A percentile compares a stretch with the other conserved stretches of the same genome.
phyloP scores from a whole-genome alignment of 1,140 invertebrate genomes.

The Cotesia vestalis region DNA sequence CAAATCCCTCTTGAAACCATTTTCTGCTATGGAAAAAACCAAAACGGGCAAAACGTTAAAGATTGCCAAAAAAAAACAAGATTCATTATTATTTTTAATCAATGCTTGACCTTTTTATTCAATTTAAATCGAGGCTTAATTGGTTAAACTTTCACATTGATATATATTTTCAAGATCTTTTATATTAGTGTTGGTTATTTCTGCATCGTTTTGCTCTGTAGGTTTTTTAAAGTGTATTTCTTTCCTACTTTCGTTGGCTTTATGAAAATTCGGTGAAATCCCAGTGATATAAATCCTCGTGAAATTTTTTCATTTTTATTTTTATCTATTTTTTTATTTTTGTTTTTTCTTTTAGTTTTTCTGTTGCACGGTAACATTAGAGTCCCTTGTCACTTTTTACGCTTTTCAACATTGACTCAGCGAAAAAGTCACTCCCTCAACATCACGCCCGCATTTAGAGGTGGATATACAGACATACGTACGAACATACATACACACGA shows the following conservation, averaged over 20 bases:
- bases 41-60: slow-evolving; percentile 8
- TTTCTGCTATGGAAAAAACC: slow-evolving; percentile 20
- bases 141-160: slow-evolving; percentile 18
- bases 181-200: background rate
- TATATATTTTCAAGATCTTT: background rate
- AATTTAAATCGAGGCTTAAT: slow-evolving; percentile 24
- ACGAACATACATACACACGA: background rate
- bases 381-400: slow-evolving; percentile 30
- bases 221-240: background rate
- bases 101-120: slow-evolving; percentile 21
- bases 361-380: slow-evolving; percentile 25
- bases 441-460: slow-evolving; percentile 36
- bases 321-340: slow-evolving; percentile 11
- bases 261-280: slow-evolving; percentile 1
- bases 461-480: background rate
- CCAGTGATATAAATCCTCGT: background rate
- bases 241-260: background rate
- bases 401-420: slow-evolving; percentile 32
- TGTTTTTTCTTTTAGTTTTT: slow-evolving; percentile 18
- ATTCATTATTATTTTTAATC: background rate
- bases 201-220: background rate
- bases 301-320: slow-evolving; percentile 14
- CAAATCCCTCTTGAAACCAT: slow-evolving; percentile 30
- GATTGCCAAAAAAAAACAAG: background rate
- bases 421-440: slow-evolving; percentile 38